Evolutionary conservation across 2,113 vertebrate genomes (phyloP).

Genomic region (Mustela lutreola): DNA sequence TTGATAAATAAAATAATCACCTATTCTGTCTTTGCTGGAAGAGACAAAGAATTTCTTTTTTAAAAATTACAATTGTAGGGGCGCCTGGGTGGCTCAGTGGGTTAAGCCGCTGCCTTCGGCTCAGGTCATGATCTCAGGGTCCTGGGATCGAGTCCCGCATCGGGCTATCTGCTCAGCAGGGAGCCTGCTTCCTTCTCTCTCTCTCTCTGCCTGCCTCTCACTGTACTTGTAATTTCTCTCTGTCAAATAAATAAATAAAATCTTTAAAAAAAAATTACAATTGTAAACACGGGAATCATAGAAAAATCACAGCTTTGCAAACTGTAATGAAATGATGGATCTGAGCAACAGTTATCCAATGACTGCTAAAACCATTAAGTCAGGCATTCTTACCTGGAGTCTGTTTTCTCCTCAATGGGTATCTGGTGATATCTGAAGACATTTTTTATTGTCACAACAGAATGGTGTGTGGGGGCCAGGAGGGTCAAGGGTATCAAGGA

Average conservation of each 20-base stretch:
- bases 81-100: no score
- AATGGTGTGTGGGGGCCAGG: not conserved
- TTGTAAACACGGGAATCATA: not conserved
- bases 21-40: not conserved
- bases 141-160: no score
- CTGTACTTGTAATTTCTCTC: no score
- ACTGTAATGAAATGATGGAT: not conserved
- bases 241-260: no score
- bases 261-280: not conserved
- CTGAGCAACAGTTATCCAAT: not conserved
- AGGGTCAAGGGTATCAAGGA: not conserved
- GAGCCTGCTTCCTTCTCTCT: no score
- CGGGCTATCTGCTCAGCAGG: no score
- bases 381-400: not conserved
- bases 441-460: not conserved
- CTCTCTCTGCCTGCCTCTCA: no score
- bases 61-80: not conserved
- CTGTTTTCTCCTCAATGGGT: not conserved
- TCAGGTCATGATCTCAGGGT: no score
- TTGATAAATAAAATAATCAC: not conserved
- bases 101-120: no score
- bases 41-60: not conserved
- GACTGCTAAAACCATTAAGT: not conserved
- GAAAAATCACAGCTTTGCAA: not conserved
- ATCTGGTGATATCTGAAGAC: not conserved